Base-by-base conservation (phyloP, 2,797 vertebrate genomes). In the Lophius americanus region DNA sequence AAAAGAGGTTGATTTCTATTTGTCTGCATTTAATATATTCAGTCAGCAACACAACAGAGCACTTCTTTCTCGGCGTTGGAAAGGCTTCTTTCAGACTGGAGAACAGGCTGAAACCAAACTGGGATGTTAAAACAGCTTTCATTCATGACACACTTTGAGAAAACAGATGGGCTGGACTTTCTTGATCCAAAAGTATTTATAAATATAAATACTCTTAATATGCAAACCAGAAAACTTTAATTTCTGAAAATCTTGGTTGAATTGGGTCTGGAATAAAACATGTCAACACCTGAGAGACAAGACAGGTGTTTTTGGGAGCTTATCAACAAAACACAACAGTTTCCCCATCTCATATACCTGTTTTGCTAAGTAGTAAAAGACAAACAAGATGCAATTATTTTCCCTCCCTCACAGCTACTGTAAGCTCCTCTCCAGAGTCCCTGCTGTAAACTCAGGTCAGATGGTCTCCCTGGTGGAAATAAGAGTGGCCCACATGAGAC, bases 401-500 rank as follows among this genome's bases (percentile, higher is more conserved):
- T 36, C 42, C 7, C 56, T 32, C 57, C 14, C n/a, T 67, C 63
- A 35, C 6, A 44, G 50, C 42, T 54, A 43, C 55, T 42, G 9
- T 47, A 43, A 37, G 7, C 42, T 37, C 47, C 56, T 12, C 39
- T 75, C 55, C 13, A 48, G 50, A 58, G 35, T 37, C 52, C 51
- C 54, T 36, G 60, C 58, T 57, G 50, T 38, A 42, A 51, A 10
- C 43, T 60, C n/a, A 5, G 23, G 73, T 70, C 63, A 72, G 60
- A 60, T 44, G 60, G 60, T 46, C 60, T 73, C 62, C 60, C 55
- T 39, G 65, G n/a, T 60, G 74, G 85, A 83, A 90, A 92, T 59
- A 83, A 58, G 85, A 93, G 69, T 63, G 49, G 71, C 60, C 62
- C 70, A 78, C 66, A 70, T 75, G 85, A 84, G 82, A 75, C 65